Base-by-base conservation (phyloP, 2,888 invertebrate genomes). In the Latrodectus elegans region DNA sequence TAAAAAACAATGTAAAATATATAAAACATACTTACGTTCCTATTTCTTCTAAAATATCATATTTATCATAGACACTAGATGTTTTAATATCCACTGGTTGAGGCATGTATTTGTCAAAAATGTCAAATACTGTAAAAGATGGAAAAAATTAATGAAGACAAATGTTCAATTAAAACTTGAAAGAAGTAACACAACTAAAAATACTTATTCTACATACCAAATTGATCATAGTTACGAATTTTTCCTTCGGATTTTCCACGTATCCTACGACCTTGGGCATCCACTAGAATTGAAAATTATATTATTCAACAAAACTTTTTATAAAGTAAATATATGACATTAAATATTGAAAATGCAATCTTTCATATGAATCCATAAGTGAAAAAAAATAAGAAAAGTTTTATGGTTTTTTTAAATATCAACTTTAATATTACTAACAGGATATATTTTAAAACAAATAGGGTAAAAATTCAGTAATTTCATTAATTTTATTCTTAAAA, bases 11-110 rank as follows among this genome's bases (percentile, higher is more conserved):
- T 11, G 53, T 22, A 17, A 52, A 3, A 10, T 0, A 60, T 22
- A 22, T 22, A 10, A 52, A 64, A 12, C 8, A 26, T 38, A 88
- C 89, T 80, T 76, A 89, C 89, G 93, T 93, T 91, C 99, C 99
- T 91, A 99, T 98, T 94, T 99, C 99, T 93, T 99, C 99, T 68
- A 99, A 94, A 89, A 99, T 99, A 91, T 99, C 99, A 92, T 99
- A 99, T 91, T 96, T 96, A 92, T 99, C 99, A 92, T 99, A 98
- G 0, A 99, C 98, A 88, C 97, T 97, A 91, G 96, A 96, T 0
- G 96, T 95, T 91, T 97, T 98, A 91, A 99, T 97, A 91, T 99
- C 98, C 14, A 99, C 99, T 0, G 99, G 98, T 51, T 76, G 75
- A 38, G 89, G 72, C 60, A 89, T 82, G 74, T 88, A 89, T 68